Base-by-base conservation (phyloP, 1,140 invertebrate species). In the Phocides pigmalion region DNA sequence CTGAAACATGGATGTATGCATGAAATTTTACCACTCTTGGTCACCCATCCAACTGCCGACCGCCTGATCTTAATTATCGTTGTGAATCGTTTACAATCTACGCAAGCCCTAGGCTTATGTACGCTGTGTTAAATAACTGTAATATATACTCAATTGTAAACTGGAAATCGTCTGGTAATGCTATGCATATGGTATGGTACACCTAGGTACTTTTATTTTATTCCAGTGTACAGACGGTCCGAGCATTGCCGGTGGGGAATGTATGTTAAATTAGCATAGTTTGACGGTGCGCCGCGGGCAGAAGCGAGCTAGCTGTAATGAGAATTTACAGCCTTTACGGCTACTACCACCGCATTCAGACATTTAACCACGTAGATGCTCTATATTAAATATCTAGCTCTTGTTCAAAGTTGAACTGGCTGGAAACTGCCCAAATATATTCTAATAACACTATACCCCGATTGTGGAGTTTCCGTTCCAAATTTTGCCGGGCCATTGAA, bases 181-280 rank as follows among this genome's bases (percentile, higher is more conserved):
- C 28, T 39, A 5, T 39, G 35, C 1, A 5, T 9, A 14, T 3
- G 35, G 35, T 39, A 70, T 78, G n/a, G n/a, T n/a, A n/a, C n/a
- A n/a, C n/a, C n/a, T n/a, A n/a, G n/a, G n/a, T n/a, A 70, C 71
- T 66, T 74, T 74, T 77, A 77, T 64, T 61, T 66, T 59, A 62
- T 59, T 9, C 25, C 15, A 37, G 25, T 28, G 28, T 35, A 14
- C 19, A 63, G 44, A 32, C 53, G 17, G 42, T 58, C 22, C 53
- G 19, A 58, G 37, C 20, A 41, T 47, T 67, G 41, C 66, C 51
- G 46, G 58, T 56, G 71, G 50, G 70, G 64, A 64, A 68, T 66
- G 67, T 71, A 66, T 64, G 68, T 75, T 76, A 72, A 76, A 84
- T 82, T 81, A 82, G 78, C 72, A 81, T 84, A 79, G 82, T 81